Percentiles rank a stretch among this genome's conserved stretches.
These are phyloP conservation scores for Poeciliopsis occidentalis DNA, from an alignment of 2,113 vertebrate species.

Conservation along the genomic window DNA sequence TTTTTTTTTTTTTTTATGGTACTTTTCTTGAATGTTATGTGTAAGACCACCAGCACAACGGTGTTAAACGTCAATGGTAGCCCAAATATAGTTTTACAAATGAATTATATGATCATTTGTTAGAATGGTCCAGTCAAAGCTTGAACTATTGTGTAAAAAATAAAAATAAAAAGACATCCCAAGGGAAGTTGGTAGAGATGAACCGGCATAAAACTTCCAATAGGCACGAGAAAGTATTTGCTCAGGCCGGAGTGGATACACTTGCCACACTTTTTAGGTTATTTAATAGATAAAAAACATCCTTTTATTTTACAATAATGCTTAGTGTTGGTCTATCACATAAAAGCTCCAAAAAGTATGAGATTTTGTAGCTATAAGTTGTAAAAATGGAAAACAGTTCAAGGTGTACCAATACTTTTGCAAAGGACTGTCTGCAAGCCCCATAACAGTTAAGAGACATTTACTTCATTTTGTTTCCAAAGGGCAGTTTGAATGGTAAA, in stretches of 20 bases:
- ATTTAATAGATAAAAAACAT: not conserved
- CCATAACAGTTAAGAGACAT: slow-evolving; percentile 23
- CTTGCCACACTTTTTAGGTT: not conserved
- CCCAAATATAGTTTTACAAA: not conserved
- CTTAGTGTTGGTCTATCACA: not conserved
- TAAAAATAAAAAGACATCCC: not conserved
- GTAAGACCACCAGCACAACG: no score
- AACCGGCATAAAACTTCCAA: no score
- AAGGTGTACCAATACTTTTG: not conserved
- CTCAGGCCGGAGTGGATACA: not conserved
- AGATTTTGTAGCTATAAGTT: not conserved
- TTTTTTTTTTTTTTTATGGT: not conserved
- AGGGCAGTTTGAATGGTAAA: slow-evolving; percentile 4
- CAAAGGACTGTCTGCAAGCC: not conserved
- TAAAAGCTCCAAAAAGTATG: not conserved
- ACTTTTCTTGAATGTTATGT: no score
- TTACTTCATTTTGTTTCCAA: slow-evolving; percentile 13
- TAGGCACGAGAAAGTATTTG: not conserved
- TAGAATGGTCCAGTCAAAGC: no score
- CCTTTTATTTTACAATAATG: not conserved
- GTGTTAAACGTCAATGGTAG: no score
- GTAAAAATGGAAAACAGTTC: not conserved
- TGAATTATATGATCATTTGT: no score
- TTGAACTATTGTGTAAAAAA: no score
- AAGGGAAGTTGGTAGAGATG: no score